Evolutionary conservation across 2,797 vertebrate genomes (phyloP), one percentile per base, ranked within the genome.

Genomic region (Pseudochirops corinnae): DNA sequence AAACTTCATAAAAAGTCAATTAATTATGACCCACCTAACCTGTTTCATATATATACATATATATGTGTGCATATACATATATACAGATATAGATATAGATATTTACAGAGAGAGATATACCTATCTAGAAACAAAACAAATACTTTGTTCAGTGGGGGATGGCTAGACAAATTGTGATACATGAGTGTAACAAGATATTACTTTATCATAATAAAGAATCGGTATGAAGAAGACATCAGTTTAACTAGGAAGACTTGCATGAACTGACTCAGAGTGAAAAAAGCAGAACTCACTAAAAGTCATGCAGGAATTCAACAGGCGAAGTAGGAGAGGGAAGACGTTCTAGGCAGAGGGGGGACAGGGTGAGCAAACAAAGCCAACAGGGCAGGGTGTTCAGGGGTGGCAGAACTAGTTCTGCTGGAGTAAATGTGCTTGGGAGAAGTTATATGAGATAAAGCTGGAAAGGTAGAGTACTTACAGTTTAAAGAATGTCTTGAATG

Each of bases 21-120:
- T 9, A 33, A 10, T 92, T 96, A 33, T 94, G 93, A 92, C 94
- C 56, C 96, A 94, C 95, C 67, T 95, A 91, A 90, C 52, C 56
- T 94, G 5, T 55, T 93, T 46, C 74, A 58, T 28, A 58, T 28
- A 57, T 11, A 58, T 28, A 57, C 6, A 28, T 28, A 57, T 7
- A 57, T 26, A 26, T 7, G 6, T 26, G 6, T 7, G 26, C 5
- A 57, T 5, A 57, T 6, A 57, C 24, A 57, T 26, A 57, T 7
- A 26, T 28, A 26, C 9, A n/a, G 0, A n/a, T n/a, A n/a, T n/a
- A n/a, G n/a, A n/a, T n/a, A n/a, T n/a, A n/a, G n/a, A n/a, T n/a
- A n/a, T n/a, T n/a, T n/a, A n/a, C n/a, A n/a, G n/a, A n/a, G n/a
- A n/a, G 52, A 53, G 52, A 53, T 7, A 53, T 53, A 53, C 52